Base-by-base conservation (phyloP, 2,113 vertebrate species). In the Bufo bufo region DNA sequence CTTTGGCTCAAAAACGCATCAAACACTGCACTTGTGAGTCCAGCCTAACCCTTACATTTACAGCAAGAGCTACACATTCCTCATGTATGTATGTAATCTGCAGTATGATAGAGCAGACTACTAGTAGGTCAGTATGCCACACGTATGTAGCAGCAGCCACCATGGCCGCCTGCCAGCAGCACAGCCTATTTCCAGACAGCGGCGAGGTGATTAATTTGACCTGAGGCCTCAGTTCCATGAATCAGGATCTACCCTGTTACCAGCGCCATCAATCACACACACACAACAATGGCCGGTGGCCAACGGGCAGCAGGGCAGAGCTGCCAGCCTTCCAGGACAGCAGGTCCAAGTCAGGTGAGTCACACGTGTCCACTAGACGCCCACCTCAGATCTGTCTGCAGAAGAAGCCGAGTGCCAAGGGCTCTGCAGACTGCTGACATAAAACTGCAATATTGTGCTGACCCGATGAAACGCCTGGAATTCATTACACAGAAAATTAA, bases 391-490 rank as follows among this genome's bases (percentile, higher is more conserved):
- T 84, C 82, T 54, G 43, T 84, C 23, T 71, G 63, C 33, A 69
- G 20, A 84, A 84, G 63, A 50, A 54, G 63, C 63, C 0, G 50
- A 5, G 83, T 74, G 83, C 69, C 69, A 85, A 20, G 4, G 83
- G 83, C 69, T 14, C 52, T n/a, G 17, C 17, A 75, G 66, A 84
- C 52, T 85, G 83, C 83, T 84, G 69, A 85, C 83, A 74, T 85
- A 16, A 69, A 74, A 75, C 66, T 33, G 54, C 83, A 58, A 47
- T 13, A 85, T 74, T 85, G 45, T 85, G 83, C 83, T 85, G 83
- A 85, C 83, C 52, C 6, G 23, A 74, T 59, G 66, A 85, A 85
- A 75, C 20, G 83, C 50, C 69, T 74, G 69, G 52, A 72, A 85
- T 75, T 59, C 66, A 75, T 52, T 85, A 85, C 66, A 85, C 47